A percentile compares a stretch with the other conserved stretches of the same genome.
These are phyloP conservation scores for Spilosoma lubricipeda DNA, from an alignment of 2,888 invertebrate genomes.

Conservation along the genomic window DNA sequence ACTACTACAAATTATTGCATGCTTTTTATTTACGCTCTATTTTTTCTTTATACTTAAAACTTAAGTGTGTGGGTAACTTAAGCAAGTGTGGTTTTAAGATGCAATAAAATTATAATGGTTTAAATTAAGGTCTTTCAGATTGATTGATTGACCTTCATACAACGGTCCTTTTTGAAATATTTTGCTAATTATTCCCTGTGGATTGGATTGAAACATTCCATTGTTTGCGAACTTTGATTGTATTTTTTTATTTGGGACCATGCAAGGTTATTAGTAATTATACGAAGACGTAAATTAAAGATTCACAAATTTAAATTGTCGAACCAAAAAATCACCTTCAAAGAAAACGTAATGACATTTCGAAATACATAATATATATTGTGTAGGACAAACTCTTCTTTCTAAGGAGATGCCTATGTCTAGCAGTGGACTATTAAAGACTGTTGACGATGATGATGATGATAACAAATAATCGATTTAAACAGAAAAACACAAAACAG, in stretches of 20 bases:
- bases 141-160: neutral
- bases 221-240: neutral
- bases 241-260: neutral
- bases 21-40: neutral
- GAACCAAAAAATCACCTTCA: too few species aligned
- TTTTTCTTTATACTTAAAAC: neutral
- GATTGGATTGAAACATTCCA: neutral
- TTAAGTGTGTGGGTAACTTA: too few species aligned
- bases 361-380: too few species aligned
- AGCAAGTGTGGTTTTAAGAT: neutral
- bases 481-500: too few species aligned
- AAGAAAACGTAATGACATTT: too few species aligned
- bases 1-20: slow-evolving; percentile 16
- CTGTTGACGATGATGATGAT: neutral
- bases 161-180: neutral
- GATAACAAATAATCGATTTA: neutral
- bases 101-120: neutral
- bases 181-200: neutral
- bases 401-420: too few species aligned
- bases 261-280: neutral
- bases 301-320: too few species aligned
- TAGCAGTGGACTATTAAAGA: too few species aligned
- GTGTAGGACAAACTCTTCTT: too few species aligned
- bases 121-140: neutral
- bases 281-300: neutral